Percentiles rank a stretch among this genome's conserved stretches.
Evolutionary conservation across 2,888 invertebrate species (phyloP).

Genomic region (Pomacea canaliculata): DNA sequence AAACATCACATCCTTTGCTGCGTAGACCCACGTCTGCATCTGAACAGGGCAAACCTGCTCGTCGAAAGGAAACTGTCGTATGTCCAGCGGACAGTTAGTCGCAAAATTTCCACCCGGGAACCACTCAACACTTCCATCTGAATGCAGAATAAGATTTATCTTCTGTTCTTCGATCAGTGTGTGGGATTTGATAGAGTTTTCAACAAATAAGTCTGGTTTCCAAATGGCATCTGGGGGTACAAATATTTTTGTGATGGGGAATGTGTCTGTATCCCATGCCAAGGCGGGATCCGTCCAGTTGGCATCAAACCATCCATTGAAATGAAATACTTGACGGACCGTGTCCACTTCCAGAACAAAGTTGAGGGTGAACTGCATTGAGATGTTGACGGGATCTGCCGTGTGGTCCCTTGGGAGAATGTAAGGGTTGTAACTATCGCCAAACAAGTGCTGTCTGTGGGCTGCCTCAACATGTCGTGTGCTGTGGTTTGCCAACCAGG

Average conservation of each 20-base stretch:
- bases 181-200: not conserved
- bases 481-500: no score
- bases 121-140: not conserved
- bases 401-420: not conserved
- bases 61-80: not conserved
- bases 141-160: not conserved
- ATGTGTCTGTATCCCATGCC: not conserved
- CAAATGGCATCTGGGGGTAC: not conserved
- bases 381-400: not conserved
- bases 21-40: not conserved
- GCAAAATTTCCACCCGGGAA: not conserved
- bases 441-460: no score
- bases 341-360: not conserved
- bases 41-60: not conserved
- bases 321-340: not conserved
- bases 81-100: not conserved
- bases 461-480: no score
- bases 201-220: not conserved
- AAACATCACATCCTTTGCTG: not conserved
- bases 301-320: not conserved
- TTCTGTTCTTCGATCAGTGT: not conserved
- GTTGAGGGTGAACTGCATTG: conserved; percentile 1
- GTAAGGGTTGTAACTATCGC: not conserved
- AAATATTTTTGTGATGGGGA: not conserved
- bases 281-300: not conserved